Base-by-base conservation (phyloP, 2,888 invertebrate genomes). In the Drosophila mettleri region DNA sequence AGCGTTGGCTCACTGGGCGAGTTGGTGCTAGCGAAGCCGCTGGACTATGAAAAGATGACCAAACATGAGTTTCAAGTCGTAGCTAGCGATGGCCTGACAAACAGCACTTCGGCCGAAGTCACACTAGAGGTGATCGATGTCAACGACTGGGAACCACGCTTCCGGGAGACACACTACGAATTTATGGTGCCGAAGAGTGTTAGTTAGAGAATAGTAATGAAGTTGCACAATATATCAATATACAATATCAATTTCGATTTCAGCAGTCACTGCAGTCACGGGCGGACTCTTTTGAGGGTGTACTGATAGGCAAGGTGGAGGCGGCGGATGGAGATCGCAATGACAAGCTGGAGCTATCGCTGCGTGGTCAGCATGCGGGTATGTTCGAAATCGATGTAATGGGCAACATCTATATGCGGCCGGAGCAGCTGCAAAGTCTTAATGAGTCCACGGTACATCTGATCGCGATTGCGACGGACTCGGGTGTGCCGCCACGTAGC, bases 101-200 rank as follows among this genome's bases (percentile, higher is more conserved):
- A 97, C 91, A 97, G 97, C 91, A 96, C 97, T 33, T 46, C 77
- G 0, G 95, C 97, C 0, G 94, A 95, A 8, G 95, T 98, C 3
- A 96, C 96, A 86, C 94, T 98, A 29, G 95, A 96, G 1, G 96
- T 98, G 16, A 93, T 95, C 80, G 96, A 98, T 91, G 96, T 97
- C 9, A 98, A 98, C 92, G 98, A 98, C 91, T 98, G 98, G 97
- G 97, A 97, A 92, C 98, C 98, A 0, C 94, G 97, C 61, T 98
- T 98, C 93, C 94, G 96, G 1, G 95, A 96, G 92, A 95, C 96
- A 6, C 96, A 97, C 91, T 98, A 98, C 92, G 97, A 97, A 93
- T 98, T 98, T 92, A 69, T 89, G 45, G 91, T 92, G 48, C 92
- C 92, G 27, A 91, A 91, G 53, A 90, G 89, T 73, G 92, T 92